A percentile compares a stretch with the other conserved stretches of the same genome.
Conservation (phyloP, 2,113 vertebrate genomes). For the Meleagris gallopavo region DNA sequence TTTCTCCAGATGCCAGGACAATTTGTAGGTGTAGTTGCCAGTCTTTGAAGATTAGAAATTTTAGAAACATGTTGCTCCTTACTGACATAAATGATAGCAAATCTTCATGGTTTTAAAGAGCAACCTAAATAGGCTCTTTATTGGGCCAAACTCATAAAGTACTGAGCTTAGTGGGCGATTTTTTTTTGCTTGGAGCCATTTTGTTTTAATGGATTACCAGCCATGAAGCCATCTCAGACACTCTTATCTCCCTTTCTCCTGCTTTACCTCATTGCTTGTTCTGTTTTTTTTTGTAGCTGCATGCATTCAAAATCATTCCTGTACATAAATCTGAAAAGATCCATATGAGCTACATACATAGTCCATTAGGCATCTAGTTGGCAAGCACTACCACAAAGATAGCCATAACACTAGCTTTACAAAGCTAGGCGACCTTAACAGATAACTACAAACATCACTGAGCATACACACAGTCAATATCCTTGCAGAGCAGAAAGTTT, state of each 20-base stretch:
- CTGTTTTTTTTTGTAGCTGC: background rate
- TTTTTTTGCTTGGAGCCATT: background rate
- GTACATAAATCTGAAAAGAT: background rate
- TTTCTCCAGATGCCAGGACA: background rate
- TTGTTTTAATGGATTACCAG: background rate
- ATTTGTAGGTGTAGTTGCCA: background rate
- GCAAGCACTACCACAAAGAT: background rate
- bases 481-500: background rate
- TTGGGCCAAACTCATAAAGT: background rate
- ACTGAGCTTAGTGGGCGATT: background rate
- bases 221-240: background rate
- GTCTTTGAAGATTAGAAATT: background rate
- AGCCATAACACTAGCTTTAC: background rate
- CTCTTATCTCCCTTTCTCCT: background rate
- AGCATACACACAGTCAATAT: background rate
- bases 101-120: background rate
- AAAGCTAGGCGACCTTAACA: background rate
- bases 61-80: background rate
- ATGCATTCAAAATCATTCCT: background rate
- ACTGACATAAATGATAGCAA: background rate
- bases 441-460: no score
- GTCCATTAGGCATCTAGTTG: background rate
- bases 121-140: background rate
- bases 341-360: fast-evolving
- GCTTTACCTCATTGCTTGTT: background rate